A percentile compares a stretch with the other conserved stretches of the same genome.
These are phyloP conservation scores for Samia ricini DNA, from an alignment of 1,140 invertebrate species.

Conservation along the genomic window DNA sequence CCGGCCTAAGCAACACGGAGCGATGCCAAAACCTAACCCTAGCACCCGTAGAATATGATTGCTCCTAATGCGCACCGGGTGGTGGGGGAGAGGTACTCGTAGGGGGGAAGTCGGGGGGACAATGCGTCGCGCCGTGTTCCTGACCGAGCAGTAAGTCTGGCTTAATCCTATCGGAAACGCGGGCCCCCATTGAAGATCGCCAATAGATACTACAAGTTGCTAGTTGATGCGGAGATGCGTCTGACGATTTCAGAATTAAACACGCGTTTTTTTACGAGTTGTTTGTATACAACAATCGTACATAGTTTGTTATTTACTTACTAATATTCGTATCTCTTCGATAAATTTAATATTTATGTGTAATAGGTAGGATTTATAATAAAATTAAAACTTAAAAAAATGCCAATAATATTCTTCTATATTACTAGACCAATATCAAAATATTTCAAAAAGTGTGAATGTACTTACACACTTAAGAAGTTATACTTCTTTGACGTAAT, in stretches of 20 bases:
- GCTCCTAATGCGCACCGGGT: constrained; percentile 64
- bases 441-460: too few species aligned
- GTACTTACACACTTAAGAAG: too few species aligned
- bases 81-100: constrained; percentile 22
- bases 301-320: too few species aligned
- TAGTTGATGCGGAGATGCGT: constrained; percentile 7
- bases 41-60: constrained; percentile 74
- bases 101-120: constrained; percentile 33
- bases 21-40: constrained; percentile 73
- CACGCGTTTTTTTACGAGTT: neutral
- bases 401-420: too few species aligned
- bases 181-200: constrained; percentile 72
- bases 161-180: constrained; percentile 76
- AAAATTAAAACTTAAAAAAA: too few species aligned
- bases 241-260: constrained; percentile 17
- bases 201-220: constrained; percentile 26
- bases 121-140: constrained; percentile 66
- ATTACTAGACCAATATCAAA: too few species aligned
- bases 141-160: constrained; percentile 76
- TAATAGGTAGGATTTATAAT: too few species aligned
- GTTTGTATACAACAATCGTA: neutral
- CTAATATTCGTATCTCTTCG: too few species aligned
- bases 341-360: too few species aligned
- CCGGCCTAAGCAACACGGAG: constrained; percentile 66
- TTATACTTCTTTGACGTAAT: too few species aligned